Percentiles rank a stretch among this genome's conserved stretches.
phyloP scores from a whole-genome alignment of 2,113 vertebrate species.

The Pollachius pollachius region DNA sequence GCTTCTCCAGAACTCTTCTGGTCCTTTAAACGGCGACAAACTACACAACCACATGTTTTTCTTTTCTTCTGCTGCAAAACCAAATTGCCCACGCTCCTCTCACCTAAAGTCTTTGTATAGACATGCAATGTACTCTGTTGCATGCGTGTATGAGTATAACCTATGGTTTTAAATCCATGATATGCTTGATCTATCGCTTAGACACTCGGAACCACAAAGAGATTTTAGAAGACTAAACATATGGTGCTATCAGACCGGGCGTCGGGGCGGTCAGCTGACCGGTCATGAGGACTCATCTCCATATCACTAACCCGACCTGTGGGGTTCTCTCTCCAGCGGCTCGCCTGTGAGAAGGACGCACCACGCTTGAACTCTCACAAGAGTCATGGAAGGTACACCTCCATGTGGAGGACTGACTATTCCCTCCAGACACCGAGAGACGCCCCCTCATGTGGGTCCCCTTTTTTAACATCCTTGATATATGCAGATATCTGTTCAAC shows the following conservation, averaged over 20 bases:
- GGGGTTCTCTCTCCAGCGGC: constrained; percentile 52
- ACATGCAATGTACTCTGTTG: constrained; percentile 75
- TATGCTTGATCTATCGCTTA: constrained; percentile 80
- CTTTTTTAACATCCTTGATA: constrained; percentile 86
- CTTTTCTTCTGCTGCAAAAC: constrained; percentile 93
- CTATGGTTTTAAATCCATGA: constrained; percentile 78
- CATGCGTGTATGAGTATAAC: constrained; percentile 75
- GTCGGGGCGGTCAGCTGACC: constrained; percentile 94
- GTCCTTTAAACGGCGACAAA: constrained; percentile 65
- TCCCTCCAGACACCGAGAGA: constrained; percentile 30
- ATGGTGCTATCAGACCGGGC: constrained; percentile 98
- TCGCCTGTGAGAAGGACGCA: constrained; percentile 27
- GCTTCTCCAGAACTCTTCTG: constrained; percentile 41
- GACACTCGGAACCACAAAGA: constrained; percentile 82
- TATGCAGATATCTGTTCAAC: constrained; percentile 98
- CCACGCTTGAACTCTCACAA: constrained; percentile 7
- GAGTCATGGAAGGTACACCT: too few relatives aligned
- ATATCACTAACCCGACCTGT: constrained; percentile 84
- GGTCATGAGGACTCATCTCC: constrained; percentile 99
- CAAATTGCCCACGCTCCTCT: constrained; percentile 72
- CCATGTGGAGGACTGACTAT: too few relatives aligned
- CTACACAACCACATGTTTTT: constrained; percentile 95
- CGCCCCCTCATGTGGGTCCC: constrained; percentile 60
- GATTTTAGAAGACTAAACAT: constrained; percentile 74
- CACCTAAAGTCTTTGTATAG: constrained; percentile 72